Conservation (phyloP, 2,113 vertebrate species). For the Otolemur garnettii region DNA sequence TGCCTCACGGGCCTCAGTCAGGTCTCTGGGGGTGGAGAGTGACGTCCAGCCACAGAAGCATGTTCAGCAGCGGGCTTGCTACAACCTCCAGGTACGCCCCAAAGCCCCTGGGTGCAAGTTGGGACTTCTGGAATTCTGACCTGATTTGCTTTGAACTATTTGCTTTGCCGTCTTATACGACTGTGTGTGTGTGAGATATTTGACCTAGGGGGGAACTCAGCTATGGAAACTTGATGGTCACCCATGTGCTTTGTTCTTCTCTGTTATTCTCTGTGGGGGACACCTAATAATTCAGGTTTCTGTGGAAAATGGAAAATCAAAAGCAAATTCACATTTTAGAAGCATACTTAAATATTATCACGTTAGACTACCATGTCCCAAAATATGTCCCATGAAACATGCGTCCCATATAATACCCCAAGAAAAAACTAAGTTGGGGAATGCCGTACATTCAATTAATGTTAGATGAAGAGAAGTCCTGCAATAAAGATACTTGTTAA, state of each 20-base stretch:
- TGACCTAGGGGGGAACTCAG: neutral
- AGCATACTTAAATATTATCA: neutral
- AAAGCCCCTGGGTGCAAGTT: neutral
- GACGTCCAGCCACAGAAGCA: conserved; percentile 97
- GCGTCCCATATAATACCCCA: neutral
- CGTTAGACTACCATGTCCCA: neutral
- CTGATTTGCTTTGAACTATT: neutral
- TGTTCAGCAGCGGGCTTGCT: conserved; percentile 92
- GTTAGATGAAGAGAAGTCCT: conserved; percentile 45
- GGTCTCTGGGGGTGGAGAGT: conserved; percentile 93
- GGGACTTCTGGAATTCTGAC: neutral
- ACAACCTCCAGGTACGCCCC: conserved; percentile 93
- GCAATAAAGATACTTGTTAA: neutral
- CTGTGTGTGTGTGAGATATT: neutral
- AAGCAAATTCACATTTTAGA: conserved; percentile 23
- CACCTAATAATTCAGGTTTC: neutral
- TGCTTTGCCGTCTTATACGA: neutral
- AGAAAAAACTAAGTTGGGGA: conserved; percentile 8
- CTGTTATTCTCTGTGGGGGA: neutral
- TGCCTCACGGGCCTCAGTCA: conserved; percentile 93
- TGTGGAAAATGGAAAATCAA: neutral
- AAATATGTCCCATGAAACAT: neutral
- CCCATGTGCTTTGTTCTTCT: neutral
- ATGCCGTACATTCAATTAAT: neutral
- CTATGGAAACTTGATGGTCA: neutral